Conservation (phyloP, 2,113 vertebrate species). For the Cricetomys ansorgei region DNA sequence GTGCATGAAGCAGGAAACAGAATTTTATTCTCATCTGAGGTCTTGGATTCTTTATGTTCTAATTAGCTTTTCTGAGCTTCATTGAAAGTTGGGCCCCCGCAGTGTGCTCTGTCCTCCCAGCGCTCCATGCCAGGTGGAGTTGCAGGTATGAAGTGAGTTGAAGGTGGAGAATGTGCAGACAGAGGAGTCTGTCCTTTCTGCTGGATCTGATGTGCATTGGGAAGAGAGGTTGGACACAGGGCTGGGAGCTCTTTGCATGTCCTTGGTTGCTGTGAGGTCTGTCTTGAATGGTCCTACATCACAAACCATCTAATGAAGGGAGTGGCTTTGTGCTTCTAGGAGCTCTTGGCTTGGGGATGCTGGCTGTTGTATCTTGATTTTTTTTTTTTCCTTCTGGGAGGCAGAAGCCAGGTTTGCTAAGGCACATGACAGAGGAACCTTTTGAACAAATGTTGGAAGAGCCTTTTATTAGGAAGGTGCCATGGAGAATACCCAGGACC, state of each 20-base stretch:
- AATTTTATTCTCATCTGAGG: neutral
- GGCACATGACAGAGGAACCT: neutral
- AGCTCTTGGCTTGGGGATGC: neutral
- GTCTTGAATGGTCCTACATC: accelerated
- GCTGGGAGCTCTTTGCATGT: neutral
- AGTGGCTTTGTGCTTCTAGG: neutral
- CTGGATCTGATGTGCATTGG: neutral
- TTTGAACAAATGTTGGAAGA: slow-evolving; percentile 35
- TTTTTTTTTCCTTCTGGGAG: neutral
- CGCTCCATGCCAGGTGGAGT: neutral
- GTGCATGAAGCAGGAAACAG: neutral
- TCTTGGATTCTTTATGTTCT: neutral
- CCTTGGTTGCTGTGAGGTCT: neutral
- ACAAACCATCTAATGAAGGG: neutral
- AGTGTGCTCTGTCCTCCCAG: neutral
- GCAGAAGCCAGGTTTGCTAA: slow-evolving; percentile 39
- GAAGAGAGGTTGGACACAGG: neutral
- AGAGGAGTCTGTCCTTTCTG: neutral
- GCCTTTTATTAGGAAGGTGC: slow-evolving; percentile 53
- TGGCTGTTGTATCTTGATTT: neutral
- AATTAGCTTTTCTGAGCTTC: neutral
- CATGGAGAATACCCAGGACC: neutral
- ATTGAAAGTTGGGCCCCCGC: neutral
- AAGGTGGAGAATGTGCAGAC: accelerated
- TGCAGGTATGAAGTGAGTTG: neutral